phyloP scores from a whole-genome alignment of 2,888 invertebrate species.

The Thyatira batis region DNA sequence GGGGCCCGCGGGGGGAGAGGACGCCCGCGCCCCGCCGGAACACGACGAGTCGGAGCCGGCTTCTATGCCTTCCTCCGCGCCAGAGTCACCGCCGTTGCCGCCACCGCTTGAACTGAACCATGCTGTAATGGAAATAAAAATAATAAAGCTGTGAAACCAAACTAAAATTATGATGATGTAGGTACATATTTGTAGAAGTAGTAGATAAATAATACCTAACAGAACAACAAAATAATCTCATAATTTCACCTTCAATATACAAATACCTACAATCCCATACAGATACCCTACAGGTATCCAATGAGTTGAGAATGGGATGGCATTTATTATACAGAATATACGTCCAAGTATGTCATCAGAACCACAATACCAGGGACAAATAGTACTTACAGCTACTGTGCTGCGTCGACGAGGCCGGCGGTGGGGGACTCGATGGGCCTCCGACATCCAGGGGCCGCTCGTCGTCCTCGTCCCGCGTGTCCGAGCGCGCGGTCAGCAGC shows the following conservation, averaged over 20 bases:
- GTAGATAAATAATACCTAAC: too few relatives aligned
- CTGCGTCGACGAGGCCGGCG: conserved; percentile 67
- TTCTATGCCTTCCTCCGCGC: conserved; percentile 84
- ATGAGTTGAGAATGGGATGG: too few relatives aligned
- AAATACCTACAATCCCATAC: too few relatives aligned
- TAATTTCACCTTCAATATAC: too few relatives aligned
- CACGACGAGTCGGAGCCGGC: conserved; percentile 89
- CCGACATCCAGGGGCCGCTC: conserved; percentile 94
- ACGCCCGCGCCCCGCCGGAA: conserved; percentile 83
- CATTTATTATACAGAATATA: too few relatives aligned
- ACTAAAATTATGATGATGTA: too few relatives aligned
- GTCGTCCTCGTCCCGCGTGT: conserved; percentile 88
- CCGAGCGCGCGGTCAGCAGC: conserved; percentile 87
- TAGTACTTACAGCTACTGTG: conserved; percentile 65
- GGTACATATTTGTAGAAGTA: too few relatives aligned
- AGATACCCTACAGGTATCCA: too few relatives aligned
- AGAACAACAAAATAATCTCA: too few relatives aligned
- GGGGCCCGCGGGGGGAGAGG: conserved; percentile 82
- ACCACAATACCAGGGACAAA: conserved; percentile 27
- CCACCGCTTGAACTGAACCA: conserved; percentile 86
- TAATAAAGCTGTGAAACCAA: conserved; percentile 7
- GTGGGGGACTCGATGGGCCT: conserved; percentile 91
- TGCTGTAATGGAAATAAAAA: conserved; percentile 67
- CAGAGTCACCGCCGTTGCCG: conserved; percentile 77
- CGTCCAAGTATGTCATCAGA: conserved; percentile 27